Evolutionary conservation across 1,140 invertebrate genomes (phyloP).

Genomic region (Muscidifurax raptorellus): DNA sequence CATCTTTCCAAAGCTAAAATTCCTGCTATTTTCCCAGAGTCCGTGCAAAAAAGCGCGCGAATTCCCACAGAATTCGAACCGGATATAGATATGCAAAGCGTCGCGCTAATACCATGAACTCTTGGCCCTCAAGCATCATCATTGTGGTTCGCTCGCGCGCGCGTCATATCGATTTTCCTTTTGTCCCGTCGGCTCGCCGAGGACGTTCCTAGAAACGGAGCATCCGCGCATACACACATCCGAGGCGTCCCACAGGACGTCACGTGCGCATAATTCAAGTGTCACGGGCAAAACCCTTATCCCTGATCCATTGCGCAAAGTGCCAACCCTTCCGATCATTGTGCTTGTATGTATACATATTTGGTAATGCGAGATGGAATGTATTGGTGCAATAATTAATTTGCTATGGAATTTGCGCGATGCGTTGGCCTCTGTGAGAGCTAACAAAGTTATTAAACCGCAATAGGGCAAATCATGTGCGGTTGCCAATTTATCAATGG

Average conservation of each 20-base stretch:
- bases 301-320: constrained; percentile 25
- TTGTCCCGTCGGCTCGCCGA: not conserved
- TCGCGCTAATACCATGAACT: not conserved
- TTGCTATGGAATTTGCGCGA: not conserved
- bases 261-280: constrained; percentile 13
- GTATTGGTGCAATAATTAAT: not conserved
- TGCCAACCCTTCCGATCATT: not conserved
- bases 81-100: constrained; percentile 2
- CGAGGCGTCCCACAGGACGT: not conserved
- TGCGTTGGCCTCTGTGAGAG: not conserved
- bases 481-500: no score
- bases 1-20: not conserved
- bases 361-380: not conserved
- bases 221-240: not conserved
- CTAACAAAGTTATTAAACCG: not conserved
- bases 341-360: not conserved
- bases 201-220: constrained; percentile 8
- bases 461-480: not conserved
- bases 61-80: not conserved
- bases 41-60: not conserved
- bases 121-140: not conserved
- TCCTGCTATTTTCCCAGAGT: not conserved
- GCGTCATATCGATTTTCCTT: constrained; percentile 26
- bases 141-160: not conserved
- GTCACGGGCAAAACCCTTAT: constrained; percentile 19